Percentiles rank a stretch among this genome's conserved stretches.
phyloP scores from a whole-genome alignment of 2,888 invertebrate genomes.

The Tuta absoluta region DNA sequence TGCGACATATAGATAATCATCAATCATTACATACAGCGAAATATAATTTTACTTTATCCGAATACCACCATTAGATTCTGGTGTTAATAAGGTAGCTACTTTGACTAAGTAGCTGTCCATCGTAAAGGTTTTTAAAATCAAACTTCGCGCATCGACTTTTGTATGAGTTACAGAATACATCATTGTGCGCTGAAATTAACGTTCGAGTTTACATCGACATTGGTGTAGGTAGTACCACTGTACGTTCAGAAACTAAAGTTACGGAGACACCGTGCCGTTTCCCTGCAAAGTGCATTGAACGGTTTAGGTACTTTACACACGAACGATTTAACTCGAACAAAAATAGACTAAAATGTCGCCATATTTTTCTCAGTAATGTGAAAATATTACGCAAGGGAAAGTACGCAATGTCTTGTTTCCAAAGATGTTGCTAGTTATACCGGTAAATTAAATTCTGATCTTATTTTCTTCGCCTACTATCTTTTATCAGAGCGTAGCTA shows the following conservation, averaged over 20 bases:
- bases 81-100: no score
- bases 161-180: no score
- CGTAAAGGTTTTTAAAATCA: no score
- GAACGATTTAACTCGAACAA: slow-evolving; percentile 42
- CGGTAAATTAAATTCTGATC: not conserved
- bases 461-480: not conserved
- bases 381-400: slow-evolving; percentile 3
- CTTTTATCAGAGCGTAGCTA: slow-evolving; percentile 8
- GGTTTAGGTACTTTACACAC: slow-evolving; percentile 42
- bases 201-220: slow-evolving; percentile 4
- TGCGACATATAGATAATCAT: no score
- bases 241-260: slow-evolving; percentile 23
- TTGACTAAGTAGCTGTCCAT: no score
- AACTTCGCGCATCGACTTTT: no score
- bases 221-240: not conserved
- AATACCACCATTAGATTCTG: no score
- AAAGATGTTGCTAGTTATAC: not conserved
- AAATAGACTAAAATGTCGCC: slow-evolving; percentile 21
- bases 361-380: slow-evolving; percentile 9
- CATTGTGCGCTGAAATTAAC: no score
- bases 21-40: no score
- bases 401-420: not conserved
- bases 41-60: no score
- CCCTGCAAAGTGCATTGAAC: slow-evolving; percentile 51
- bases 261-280: slow-evolving; percentile 26